These are phyloP conservation scores for Drosophila setosimentum DNA, from an alignment of 2,888 invertebrate genomes.

Conservation along the genomic window DNA sequence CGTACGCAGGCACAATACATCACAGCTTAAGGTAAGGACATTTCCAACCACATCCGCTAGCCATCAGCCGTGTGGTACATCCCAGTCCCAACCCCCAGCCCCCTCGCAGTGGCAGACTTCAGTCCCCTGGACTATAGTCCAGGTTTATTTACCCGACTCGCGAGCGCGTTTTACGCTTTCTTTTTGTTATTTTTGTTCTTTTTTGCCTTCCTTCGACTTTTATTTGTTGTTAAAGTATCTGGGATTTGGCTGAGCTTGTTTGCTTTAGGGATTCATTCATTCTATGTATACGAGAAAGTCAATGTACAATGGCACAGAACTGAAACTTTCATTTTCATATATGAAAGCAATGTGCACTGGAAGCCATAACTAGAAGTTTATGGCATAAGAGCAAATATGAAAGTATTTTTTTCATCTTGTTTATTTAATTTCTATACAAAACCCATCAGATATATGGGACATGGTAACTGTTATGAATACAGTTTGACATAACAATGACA, in stretches of 20 bases:
- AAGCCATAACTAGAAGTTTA: background rate
- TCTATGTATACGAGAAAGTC: slow-evolving; percentile 36
- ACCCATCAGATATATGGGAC: background rate
- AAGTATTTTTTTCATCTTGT: background rate
- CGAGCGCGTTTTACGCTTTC: slow-evolving; percentile 31
- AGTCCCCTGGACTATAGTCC: slow-evolving; percentile 18
- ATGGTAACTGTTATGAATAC: background rate
- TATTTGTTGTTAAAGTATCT: slow-evolving; percentile 70
- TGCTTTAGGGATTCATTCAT: slow-evolving; percentile 67
- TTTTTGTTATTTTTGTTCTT: slow-evolving; percentile 22
- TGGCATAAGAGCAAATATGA: background rate
- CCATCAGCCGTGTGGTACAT: slow-evolving; percentile 10
- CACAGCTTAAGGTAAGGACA: slow-evolving; percentile 61
- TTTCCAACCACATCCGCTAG: slow-evolving; percentile 23
- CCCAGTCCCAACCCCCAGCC: background rate
- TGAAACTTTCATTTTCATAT: slow-evolving; percentile 3
- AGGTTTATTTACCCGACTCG: slow-evolving; percentile 24
- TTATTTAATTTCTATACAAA: background rate
- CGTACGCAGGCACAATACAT: slow-evolving; percentile 49
- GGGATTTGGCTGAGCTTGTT: slow-evolving; percentile 67
- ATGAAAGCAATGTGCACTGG: background rate
- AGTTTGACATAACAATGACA: background rate
- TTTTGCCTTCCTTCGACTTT: slow-evolving; percentile 37
- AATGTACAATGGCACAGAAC: slow-evolving; percentile 48
- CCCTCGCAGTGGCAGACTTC: background rate